Evolutionary conservation across 2,797 vertebrate genomes (phyloP), one percentile per base, ranked within the genome.

Genomic region (Onychomys torridus): DNA sequence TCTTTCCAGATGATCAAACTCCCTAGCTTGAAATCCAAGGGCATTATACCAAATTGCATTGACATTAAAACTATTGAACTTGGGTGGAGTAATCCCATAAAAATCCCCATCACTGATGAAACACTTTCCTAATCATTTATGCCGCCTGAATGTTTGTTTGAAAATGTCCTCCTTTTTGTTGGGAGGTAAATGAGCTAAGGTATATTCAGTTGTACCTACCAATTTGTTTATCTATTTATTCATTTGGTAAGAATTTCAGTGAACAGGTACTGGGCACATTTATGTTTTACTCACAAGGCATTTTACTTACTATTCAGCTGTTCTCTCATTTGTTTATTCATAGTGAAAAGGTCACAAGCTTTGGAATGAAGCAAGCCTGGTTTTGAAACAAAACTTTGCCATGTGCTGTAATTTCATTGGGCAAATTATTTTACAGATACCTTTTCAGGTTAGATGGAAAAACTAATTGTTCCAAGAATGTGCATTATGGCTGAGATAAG

Each of bases 31-130:
- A 97, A 93, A 96, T 97, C 37, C 69, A 93, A 86, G 9, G 7
- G 63, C 93, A 92, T 95, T 87, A 82, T 90, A 94, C 90, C 67
- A 97, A 97, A 97, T 92, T 94, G 76, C 83, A 90, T 95, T 46
- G 71, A 34, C 91, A 82, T 96, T 95, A 94, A 96, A 89, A 93
- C 63, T 95, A 2, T 71, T 85, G 96, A 96, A 95, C 83, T 79
- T 96, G 73, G 92, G 89, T 96, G 92, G 34, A 2, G 0, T 69
- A 96, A 85, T 98, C 92, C 59, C 96, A 76, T 95, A 93, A 97
- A 94, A 94, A 97, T 55, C 29, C 27, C 21, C 49, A 91, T 91
- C 55, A 75, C 73, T 87, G 55, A 61, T 93, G 65, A 96, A 94
- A 87, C 59, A 89, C 75, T 96, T 96, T 96, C 37, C 3, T 32